Evolutionary conservation across 2,888 invertebrate genomes (phyloP).

Genomic region (Drosophila niveifrons): DNA sequence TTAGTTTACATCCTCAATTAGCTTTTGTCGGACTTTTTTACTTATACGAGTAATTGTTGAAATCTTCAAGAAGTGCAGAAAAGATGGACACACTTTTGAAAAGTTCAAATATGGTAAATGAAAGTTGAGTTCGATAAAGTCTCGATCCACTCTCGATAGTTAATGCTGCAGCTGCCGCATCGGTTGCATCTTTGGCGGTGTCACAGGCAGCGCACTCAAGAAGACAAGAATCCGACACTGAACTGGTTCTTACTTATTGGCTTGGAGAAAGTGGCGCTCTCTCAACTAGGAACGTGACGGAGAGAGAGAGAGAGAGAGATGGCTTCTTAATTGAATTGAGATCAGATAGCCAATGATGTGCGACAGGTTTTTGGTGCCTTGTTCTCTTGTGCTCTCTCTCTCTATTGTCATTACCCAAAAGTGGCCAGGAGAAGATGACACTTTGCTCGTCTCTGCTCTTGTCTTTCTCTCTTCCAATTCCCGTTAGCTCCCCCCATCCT

Average conservation of each 20-base stretch:
- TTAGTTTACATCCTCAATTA: no score
- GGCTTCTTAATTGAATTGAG: slow-evolving; percentile 67
- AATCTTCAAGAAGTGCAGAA: background rate
- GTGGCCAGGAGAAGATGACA: slow-evolving; percentile 45
- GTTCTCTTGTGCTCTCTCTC: slow-evolving; percentile 27
- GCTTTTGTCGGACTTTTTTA: background rate
- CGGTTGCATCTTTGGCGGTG: slow-evolving; percentile 27
- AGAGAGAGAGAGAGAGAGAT: slow-evolving; percentile 37
- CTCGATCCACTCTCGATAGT: slow-evolving; percentile 29
- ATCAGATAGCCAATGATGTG: slow-evolving; percentile 53
- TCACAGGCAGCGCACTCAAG: slow-evolving; percentile 7
- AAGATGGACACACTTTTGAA: background rate
- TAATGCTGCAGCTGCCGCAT: background rate
- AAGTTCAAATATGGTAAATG: slow-evolving; percentile 12
- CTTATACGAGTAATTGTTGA: no score
- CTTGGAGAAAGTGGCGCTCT: slow-evolving; percentile 53
- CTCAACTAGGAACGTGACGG: background rate
- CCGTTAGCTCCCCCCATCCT: slow-evolving; percentile 9
- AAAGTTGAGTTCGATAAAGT: slow-evolving; percentile 6
- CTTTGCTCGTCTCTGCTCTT: slow-evolving; percentile 18
- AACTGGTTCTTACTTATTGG: slow-evolving; percentile 50
- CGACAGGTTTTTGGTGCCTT: slow-evolving; percentile 53
- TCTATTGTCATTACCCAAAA: slow-evolving; percentile 34
- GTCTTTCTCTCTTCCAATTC: background rate
- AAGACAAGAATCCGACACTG: slow-evolving; percentile 39